Conservation (phyloP, 2,797 vertebrate species). For the Poecilia velifera region DNA sequence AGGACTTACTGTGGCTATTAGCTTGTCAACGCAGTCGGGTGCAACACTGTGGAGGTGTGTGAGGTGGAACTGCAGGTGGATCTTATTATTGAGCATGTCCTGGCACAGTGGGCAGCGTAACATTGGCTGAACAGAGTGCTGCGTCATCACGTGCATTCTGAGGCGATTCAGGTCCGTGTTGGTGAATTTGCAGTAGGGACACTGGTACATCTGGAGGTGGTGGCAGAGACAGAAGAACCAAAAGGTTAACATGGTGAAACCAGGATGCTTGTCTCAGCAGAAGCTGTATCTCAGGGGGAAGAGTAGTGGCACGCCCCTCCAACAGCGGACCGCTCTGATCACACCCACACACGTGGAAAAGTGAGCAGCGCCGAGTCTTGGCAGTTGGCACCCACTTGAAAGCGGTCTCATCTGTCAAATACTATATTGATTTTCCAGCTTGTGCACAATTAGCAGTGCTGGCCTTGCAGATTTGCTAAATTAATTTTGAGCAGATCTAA, state of each 20-base stretch:
- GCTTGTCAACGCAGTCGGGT: constrained; percentile 97
- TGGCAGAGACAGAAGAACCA: constrained; percentile 13
- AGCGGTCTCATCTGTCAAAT: constrained; percentile 83
- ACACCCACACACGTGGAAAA: constrained; percentile 71
- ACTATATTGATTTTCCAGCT: constrained; percentile 84
- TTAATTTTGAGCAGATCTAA: constrained; percentile 66
- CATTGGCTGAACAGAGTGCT: constrained; percentile 98
- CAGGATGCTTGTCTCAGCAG: constrained; percentile 37
- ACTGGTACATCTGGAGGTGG: constrained; percentile 91
- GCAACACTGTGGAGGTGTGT: constrained; percentile 99
- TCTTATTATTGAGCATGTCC: constrained; percentile 99
- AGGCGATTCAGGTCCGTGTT: constrained; percentile 95
- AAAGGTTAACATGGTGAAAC: constrained; percentile 57
- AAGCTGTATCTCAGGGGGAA: constrained; percentile 47
- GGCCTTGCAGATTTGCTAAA: constrained; percentile 73
- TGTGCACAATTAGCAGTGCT: constrained; percentile 81
- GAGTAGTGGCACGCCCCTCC: constrained; percentile 46
- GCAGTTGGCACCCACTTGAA: constrained; percentile 82
- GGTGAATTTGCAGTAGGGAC: constrained; percentile 99
- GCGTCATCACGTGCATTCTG: constrained; percentile 98
- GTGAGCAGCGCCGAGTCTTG: constrained; percentile 68
- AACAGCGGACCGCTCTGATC: constrained; percentile 70
- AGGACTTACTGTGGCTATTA: constrained; percentile 92
- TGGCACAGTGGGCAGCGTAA: constrained; percentile 97
- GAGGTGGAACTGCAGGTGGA: constrained; percentile 99